Percentiles rank a stretch among this genome's conserved stretches.
Conservation (phyloP, 2,888 invertebrate genomes). For the Habroteleia sp. region DNA sequence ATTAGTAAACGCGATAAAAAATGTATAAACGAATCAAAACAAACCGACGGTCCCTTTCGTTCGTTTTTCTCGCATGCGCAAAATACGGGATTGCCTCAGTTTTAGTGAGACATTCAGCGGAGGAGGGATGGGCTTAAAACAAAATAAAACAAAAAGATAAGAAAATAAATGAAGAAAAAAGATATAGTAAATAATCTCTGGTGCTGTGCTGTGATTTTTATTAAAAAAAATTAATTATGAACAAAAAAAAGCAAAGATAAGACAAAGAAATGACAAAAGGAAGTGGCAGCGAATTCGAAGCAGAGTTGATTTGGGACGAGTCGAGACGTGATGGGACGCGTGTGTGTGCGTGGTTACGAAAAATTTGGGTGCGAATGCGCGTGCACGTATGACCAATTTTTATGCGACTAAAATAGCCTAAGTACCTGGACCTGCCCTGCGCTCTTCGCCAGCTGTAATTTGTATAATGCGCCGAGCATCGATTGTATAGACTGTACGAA, state of each 20-base stretch:
- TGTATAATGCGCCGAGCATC: conserved; percentile 59
- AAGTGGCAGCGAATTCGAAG: conserved; percentile 28
- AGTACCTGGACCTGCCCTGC: conserved; percentile 78
- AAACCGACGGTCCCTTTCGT: conserved; percentile 22
- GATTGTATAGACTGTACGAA: conserved; percentile 78
- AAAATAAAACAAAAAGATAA: conserved; percentile 21
- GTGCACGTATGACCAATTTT: conserved; percentile 66
- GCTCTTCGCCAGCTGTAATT: conserved; percentile 70
- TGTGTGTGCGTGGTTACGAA: conserved; percentile 2
- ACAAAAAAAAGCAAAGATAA: conserved; percentile 50
- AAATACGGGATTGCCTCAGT: conserved; percentile 69
- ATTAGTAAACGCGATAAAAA: not conserved
- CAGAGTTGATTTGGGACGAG: conserved; percentile 2
- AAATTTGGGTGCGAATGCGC: conserved; percentile 28
- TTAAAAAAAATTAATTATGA: conserved; percentile 69
- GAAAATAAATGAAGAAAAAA: conserved; percentile 4
- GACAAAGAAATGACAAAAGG: conserved; percentile 21
- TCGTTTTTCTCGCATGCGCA: conserved; percentile 48
- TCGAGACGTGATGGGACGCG: not conserved
- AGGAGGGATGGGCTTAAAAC: conserved; percentile 73
- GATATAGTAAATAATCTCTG: conserved; percentile 71
- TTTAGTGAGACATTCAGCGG: conserved; percentile 73
- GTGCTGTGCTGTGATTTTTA: conserved; percentile 80
- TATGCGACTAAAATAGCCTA: conserved; percentile 76
- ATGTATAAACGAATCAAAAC: conserved; percentile 9